Percentiles rank a stretch among this genome's conserved stretches.
phyloP scores from a whole-genome alignment of 2,113 vertebrate species.

The Cardinalis cardinalis region DNA sequence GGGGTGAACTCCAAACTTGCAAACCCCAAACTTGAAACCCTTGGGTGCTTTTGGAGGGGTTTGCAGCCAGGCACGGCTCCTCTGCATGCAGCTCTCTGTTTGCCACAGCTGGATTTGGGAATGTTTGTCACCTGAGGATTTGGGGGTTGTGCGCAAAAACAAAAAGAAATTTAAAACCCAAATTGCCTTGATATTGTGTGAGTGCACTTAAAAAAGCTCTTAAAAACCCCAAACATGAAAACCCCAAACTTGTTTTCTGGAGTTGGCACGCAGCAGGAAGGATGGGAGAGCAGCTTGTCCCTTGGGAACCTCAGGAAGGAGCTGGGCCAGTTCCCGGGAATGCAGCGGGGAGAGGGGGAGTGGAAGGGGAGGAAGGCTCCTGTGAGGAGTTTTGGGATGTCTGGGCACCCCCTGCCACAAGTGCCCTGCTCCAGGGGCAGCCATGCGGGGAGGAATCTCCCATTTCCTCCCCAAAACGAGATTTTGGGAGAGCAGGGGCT shows the following conservation, averaged over 20 bases:
- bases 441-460: neutral
- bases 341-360: neutral
- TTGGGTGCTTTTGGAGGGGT: too few relatives aligned
- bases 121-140: too few relatives aligned
- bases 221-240: neutral
- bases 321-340: neutral
- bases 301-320: neutral
- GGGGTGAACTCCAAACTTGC: too few relatives aligned
- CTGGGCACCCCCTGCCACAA: neutral
- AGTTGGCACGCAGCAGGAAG: neutral
- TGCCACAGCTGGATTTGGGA: too few relatives aligned
- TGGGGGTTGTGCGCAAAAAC: too few relatives aligned
- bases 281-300: neutral
- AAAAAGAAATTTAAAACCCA: too few relatives aligned
- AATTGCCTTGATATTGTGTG: accelerated
- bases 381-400: neutral
- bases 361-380: neutral
- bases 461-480: accelerated
- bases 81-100: too few relatives aligned
- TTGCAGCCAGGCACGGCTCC: too few relatives aligned
- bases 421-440: neutral
- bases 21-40: too few relatives aligned
- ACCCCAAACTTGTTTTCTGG: neutral
- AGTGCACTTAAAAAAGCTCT: neutral
- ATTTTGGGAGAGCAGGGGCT: neutral